phyloP scores from a whole-genome alignment of 2,113 vertebrate species.

The Catagonus wagneri region DNA sequence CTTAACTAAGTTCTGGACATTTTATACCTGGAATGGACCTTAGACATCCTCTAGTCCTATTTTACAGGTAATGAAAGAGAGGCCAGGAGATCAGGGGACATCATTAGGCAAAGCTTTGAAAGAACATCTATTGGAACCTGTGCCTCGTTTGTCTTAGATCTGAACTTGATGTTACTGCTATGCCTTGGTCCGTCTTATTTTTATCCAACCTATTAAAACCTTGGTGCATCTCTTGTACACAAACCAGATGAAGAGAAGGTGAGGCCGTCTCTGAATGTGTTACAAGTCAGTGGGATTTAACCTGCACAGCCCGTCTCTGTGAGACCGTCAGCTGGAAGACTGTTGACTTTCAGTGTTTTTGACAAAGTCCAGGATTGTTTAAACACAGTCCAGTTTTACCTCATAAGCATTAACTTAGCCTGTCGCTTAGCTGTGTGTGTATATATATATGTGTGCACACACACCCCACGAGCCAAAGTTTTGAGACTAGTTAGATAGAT shows the following conservation, averaged over 20 bases:
- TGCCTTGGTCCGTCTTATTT: neutral
- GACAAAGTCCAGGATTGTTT: neutral
- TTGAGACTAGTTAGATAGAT: neutral
- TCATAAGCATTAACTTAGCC: neutral
- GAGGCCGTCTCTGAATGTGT: neutral
- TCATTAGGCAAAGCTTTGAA: neutral
- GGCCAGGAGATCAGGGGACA: neutral
- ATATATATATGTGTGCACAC: fast-evolving
- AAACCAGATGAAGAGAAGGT: neutral
- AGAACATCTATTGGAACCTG: neutral
- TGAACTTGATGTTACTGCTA: neutral
- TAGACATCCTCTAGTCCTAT: neutral
- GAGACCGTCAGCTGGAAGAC: neutral
- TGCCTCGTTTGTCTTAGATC: neutral
- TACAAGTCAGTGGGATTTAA: neutral
- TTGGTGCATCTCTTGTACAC: neutral
- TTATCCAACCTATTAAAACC: neutral
- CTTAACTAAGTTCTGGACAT: neutral
- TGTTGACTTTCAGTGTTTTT: neutral
- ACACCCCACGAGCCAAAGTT: neutral
- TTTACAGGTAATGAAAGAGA: neutral
- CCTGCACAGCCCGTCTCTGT: fast-evolving
- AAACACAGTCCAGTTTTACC: neutral
- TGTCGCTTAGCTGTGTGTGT: neutral
- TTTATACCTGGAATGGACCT: neutral